Evolutionary conservation across 1,140 invertebrate species (phyloP).

Genomic region (Nebria ingens): DNA sequence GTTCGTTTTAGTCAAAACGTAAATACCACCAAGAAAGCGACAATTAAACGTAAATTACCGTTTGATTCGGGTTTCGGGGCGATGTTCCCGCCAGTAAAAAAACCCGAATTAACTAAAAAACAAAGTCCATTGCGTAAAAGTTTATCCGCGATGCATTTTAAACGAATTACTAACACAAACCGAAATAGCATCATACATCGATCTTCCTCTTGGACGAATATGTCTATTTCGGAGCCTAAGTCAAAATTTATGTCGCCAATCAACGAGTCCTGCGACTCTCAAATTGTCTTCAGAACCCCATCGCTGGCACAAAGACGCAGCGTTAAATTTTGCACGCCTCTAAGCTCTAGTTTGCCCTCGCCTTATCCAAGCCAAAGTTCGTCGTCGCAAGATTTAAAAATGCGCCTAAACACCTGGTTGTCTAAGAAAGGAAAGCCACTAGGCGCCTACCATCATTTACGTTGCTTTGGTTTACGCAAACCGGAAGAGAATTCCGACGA

Average conservation of each 20-base stretch:
- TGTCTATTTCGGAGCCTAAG: neutral
- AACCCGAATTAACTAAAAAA: too few relatives aligned
- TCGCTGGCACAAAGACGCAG: neutral
- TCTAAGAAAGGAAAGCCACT: constrained; percentile 38
- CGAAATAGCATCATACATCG: neutral
- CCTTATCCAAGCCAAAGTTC: constrained; percentile 21
- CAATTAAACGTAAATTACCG: too few relatives aligned
- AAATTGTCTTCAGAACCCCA: neutral
- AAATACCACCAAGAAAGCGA: too few relatives aligned
- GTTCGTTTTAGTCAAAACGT: too few relatives aligned
- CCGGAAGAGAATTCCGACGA: constrained; percentile 27
- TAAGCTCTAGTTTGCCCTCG: neutral
- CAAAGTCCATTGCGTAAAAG: neutral
- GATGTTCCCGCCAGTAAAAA: too few relatives aligned
- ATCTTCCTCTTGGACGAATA: neutral
- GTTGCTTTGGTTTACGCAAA: constrained; percentile 39
- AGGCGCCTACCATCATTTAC: constrained; percentile 40
- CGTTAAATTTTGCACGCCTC: neutral
- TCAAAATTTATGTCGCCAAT: neutral
- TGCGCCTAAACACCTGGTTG: constrained; percentile 39
- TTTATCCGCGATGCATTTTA: neutral
- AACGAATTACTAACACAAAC: neutral
- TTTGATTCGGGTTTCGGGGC: too few relatives aligned
- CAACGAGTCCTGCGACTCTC: neutral
- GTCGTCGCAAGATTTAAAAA: constrained; percentile 33